Conservation (phyloP, 2,888 invertebrate species). For the Amorpha juglandis region DNA sequence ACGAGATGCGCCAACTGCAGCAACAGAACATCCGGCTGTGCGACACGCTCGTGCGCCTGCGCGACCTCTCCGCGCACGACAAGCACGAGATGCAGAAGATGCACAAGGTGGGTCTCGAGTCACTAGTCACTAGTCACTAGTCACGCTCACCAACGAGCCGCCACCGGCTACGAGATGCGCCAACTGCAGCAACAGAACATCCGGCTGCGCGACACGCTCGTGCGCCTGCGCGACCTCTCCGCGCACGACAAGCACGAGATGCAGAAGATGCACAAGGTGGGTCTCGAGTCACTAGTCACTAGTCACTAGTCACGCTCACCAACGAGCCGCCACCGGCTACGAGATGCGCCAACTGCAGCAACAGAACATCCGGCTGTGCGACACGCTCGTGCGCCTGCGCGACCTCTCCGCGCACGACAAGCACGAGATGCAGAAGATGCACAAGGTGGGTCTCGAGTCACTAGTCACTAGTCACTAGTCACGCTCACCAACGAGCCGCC, state of each 20-base stretch:
- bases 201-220: slow-evolving; percentile 95
- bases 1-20: slow-evolving; percentile 91
- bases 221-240: slow-evolving; percentile 95
- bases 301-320: too few relatives aligned
- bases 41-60: slow-evolving; percentile 96
- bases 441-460: slow-evolving; percentile 79
- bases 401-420: slow-evolving; percentile 98
- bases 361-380: slow-evolving; percentile 95
- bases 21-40: slow-evolving; percentile 96
- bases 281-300: neutral
- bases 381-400: slow-evolving; percentile 96
- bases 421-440: slow-evolving; percentile 94
- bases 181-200: slow-evolving; percentile 98
- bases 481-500: too few relatives aligned
- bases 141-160: too few relatives aligned
- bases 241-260: slow-evolving; percentile 97
- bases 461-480: slow-evolving; percentile 46
- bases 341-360: slow-evolving; percentile 93
- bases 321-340: slow-evolving; percentile 82
- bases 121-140: slow-evolving; percentile 45
- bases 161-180: slow-evolving; percentile 85
- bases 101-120: slow-evolving; percentile 81
- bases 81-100: slow-evolving; percentile 96
- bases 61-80: slow-evolving; percentile 97
- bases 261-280: slow-evolving; percentile 91